phyloP scores from a whole-genome alignment of 2,888 invertebrate genomes.

The Phyto melanocephala region DNA sequence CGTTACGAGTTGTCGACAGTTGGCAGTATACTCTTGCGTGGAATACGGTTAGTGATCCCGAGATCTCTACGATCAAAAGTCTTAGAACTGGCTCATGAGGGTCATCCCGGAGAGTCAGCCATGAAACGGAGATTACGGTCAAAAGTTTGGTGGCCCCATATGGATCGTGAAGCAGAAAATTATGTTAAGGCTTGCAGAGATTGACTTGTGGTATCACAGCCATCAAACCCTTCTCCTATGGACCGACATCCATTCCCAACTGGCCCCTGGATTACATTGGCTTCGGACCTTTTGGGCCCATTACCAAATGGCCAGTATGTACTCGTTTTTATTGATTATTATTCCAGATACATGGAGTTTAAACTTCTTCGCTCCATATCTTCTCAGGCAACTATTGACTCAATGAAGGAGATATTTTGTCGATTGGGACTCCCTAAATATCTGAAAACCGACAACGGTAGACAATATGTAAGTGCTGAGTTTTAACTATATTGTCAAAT shows the following conservation, averaged over 20 bases:
- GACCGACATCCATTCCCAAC: constrained; percentile 12
- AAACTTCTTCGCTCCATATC: constrained; percentile 16
- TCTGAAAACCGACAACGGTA: constrained; percentile 58
- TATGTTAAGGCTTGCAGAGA: constrained; percentile 40
- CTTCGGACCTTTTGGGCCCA: constrained; percentile 32
- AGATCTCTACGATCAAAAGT: too few relatives aligned
- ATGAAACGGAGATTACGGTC: constrained; percentile 53
- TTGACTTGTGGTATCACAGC: constrained; percentile 40
- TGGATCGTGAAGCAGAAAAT: constrained; percentile 39
- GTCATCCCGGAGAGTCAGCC: constrained; percentile 67
- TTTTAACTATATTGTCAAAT: constrained; percentile 49
- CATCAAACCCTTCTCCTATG: constrained; percentile 32
- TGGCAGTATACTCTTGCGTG: constrained; percentile 60
- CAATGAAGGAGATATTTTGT: constrained; percentile 47
- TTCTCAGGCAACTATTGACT: constrained; percentile 15
- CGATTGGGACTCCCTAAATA: constrained; percentile 46
- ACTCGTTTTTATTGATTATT: constrained; percentile 13
- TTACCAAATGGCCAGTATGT: constrained; percentile 17
- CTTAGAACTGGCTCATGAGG: constrained; percentile 69
- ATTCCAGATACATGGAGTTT: constrained; percentile 11
- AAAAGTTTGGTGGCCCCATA: constrained; percentile 58
- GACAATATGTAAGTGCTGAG: constrained; percentile 57
- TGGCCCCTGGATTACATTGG: constrained; percentile 58
- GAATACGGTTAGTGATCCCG: constrained; percentile 29
- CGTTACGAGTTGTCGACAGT: constrained; percentile 48